Evolutionary conservation across 64 coral and sea anemone genomes (phyloP), one percentile per base, ranked within the genome.

Genomic region (Anthopleura sola): DNA sequence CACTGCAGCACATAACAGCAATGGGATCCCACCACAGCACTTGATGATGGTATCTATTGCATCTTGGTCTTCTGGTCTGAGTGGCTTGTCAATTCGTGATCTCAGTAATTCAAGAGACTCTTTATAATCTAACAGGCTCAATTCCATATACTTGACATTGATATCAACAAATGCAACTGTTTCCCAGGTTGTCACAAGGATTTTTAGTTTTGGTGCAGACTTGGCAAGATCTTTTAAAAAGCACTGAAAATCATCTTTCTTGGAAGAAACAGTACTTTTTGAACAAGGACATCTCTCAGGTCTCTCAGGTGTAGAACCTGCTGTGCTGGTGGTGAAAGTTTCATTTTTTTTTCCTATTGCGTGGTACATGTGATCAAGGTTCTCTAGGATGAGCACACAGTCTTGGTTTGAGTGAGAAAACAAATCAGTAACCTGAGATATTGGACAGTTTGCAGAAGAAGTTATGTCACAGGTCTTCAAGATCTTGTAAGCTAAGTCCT

Each of bases 1-100:
- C 68, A 75, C 31, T 0, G 68, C 68, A 75, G 68, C 20, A 36
- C 68, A 75, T 4, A 89, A 44, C 18, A 89, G 11, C 78, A 89
- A 66, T 13, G 87, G 87, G 34, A 89, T 29, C 23, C 79, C 87
- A 74, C 79, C 38, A 53, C 87, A 89, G 19, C 44, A 46, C 5
- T 7, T 75, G 3, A 20, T 55, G 37, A 85, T 39, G 2, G 81
- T 55, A 21, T 51, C 80, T 75, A 23, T 33, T 18, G 15, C 6
- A 23, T 9, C 32, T 48, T 24, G 17, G 15, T 71, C 54, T 75
- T 77, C 34, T 53, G 50, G 50, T 53, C 16, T 53, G 36, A 79
- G 34, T 38, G 44, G 24, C 24, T 29, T n/a, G 36, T 47, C 37
- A 38, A 18, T 79, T 79, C 44, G 76, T 79, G 76, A 71, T 48